Evolutionary conservation across 1,140 invertebrate species (phyloP).

Genomic region (Cephus cinctus): DNA sequence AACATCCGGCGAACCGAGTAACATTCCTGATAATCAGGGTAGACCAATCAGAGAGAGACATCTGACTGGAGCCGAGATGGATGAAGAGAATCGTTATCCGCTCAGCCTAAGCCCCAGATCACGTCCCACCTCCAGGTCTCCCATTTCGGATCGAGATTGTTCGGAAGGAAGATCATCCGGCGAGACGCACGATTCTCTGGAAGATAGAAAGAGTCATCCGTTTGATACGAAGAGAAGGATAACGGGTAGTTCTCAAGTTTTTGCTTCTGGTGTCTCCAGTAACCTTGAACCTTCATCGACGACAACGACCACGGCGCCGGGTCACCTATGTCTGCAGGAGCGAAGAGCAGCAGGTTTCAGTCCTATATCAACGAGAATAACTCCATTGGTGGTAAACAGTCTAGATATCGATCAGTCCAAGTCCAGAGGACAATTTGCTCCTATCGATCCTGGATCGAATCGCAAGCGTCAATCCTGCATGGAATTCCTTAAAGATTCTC

Average conservation of each 20-base stretch:
- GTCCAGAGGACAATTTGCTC: too few relatives aligned
- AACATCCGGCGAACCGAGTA: constrained; percentile 4
- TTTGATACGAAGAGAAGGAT: background rate
- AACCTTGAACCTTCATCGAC: background rate
- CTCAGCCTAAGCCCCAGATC: too few relatives aligned
- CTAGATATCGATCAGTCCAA: too few relatives aligned
- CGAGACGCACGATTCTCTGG: background rate
- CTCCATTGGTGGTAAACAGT: constrained; percentile 1
- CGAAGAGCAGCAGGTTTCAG: constrained; percentile 11
- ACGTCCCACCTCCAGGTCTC: background rate
- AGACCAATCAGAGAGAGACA: constrained; percentile 27
- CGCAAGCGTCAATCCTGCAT: too few relatives aligned
- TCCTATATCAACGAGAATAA: constrained; percentile 20
- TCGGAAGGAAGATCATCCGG: background rate
- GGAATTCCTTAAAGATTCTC: too few relatives aligned
- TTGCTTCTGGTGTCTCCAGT: constrained; percentile 3
- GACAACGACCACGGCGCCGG: constrained; percentile 9
- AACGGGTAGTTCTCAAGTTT: background rate
- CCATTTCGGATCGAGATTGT: background rate
- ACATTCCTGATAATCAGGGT: constrained; percentile 8
- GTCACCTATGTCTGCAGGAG: background rate
- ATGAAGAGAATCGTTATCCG: background rate
- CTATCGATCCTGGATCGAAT: too few relatives aligned
- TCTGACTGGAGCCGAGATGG: constrained; percentile 33
- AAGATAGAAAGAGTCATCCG: background rate